phyloP scores from a whole-genome alignment of 2,797 vertebrate genomes.

The Selene dorsalis region DNA sequence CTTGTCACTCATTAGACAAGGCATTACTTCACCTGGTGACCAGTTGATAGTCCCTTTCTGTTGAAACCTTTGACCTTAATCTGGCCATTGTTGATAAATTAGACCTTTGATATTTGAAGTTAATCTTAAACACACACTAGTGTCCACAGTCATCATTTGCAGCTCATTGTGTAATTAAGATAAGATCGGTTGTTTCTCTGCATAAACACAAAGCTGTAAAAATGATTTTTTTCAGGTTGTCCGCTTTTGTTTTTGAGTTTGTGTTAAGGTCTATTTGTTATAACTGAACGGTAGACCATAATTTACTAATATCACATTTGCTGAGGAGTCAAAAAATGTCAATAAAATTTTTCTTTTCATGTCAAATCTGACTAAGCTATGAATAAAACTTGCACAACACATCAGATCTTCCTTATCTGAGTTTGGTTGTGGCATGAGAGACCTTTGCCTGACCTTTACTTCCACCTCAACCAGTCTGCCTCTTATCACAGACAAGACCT shows the following conservation, averaged over 20 bases:
- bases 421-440: neutral
- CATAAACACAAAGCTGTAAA: neutral
- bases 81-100: constrained; percentile 41
- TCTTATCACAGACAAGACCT: constrained; percentile 60
- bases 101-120: constrained; percentile 70
- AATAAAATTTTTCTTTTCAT: neutral
- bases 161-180: neutral
- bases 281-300: neutral
- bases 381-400: neutral
- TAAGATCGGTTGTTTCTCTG: neutral
- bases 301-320: neutral
- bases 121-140: constrained; percentile 45
- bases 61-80: constrained; percentile 58
- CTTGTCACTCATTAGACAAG: constrained; percentile 4
- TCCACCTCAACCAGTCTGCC: constrained; percentile 18
- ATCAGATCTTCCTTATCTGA: constrained; percentile 27
- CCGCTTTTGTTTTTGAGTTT: neutral
- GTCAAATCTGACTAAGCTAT: neutral
- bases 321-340: neutral
- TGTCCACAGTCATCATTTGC: neutral
- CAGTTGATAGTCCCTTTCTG: constrained; percentile 27
- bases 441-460: constrained; percentile 59
- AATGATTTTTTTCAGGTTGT: neutral
- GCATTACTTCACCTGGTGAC: constrained; percentile 1
- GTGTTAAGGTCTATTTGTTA: neutral